Conservation (phyloP, 1,140 invertebrate genomes). For the Vollenhovia emeryi region DNA sequence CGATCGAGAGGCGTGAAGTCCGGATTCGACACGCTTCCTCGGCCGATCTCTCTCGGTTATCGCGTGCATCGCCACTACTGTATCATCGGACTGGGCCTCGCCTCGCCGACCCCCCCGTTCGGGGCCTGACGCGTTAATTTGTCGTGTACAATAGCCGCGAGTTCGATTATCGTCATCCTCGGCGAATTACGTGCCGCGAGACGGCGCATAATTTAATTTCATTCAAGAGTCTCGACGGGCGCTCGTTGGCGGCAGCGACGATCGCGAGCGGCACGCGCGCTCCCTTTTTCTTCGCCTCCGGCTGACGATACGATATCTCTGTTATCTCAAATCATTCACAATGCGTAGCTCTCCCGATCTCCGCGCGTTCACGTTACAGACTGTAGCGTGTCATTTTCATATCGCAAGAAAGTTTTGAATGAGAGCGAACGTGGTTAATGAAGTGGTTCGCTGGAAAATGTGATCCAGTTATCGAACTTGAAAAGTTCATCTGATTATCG, state of each 20-base stretch:
- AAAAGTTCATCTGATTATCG: neutral
- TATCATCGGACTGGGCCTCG: neutral
- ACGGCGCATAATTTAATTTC: conserved; percentile 27
- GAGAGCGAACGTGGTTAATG: neutral
- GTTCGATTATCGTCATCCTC: neutral
- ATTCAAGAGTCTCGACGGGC: neutral
- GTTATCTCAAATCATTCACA: neutral
- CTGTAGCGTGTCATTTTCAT: neutral
- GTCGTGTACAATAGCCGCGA: conserved; percentile 11
- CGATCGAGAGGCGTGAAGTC: conserved; percentile 42
- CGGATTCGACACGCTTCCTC: conserved; percentile 25
- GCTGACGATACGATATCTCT: neutral
- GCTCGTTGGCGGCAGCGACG: neutral
- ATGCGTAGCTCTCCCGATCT: neutral
- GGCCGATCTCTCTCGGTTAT: conserved; percentile 9
- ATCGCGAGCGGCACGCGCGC: neutral
- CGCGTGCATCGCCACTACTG: neutral
- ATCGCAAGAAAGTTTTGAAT: neutral
- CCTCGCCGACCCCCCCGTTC: neutral
- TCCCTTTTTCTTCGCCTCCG: neutral
- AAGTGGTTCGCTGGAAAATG: neutral
- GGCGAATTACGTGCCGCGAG: neutral
- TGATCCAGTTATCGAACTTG: no score
- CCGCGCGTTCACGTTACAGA: neutral
- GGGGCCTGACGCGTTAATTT: conserved; percentile 8